Evolutionary conservation across 2,888 invertebrate genomes (phyloP), one percentile per base, ranked within the genome.

Genomic region (Coenonympha arcania): DNA sequence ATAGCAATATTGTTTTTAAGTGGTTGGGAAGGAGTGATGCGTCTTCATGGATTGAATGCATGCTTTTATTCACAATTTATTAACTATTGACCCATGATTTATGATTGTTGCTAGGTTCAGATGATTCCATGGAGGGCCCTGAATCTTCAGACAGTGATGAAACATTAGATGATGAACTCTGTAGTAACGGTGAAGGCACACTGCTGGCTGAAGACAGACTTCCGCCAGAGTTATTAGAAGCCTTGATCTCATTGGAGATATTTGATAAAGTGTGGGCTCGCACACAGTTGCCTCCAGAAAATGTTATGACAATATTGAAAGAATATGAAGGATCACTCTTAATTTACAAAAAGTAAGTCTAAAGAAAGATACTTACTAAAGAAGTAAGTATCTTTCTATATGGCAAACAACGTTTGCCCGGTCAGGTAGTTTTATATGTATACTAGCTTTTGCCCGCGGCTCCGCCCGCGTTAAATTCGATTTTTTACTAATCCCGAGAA

Each of bases 231-330:
- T 71, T 92, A 2, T 72, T 89, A 51, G 90, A 91, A 75, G 88
- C 88, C 6, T 81, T 92, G 18, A 79, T 88, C 44, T 86, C 88
- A 5, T 71, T 89, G 45, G 85, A 88, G 44, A 71, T 92, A 54
- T 86, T 91, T 57, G 79, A 88, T 13, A 91, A 90, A 78, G 87
- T 91, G 31, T 86, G 88, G 78, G 73, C 79, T 4, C 87, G 87
- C 59, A 87, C 88, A 30, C 72, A 79, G 43, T 54, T 82, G 20
- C 86, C 90, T 6, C 85, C 90, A 1, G 87, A 87, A 53, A 89
- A 88, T 73, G 88, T 89, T 0, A 60, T 77, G 57, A 71, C 87
- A 61, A 87, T 87, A 64, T 73, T 90, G 19, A 80, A 82, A 44
- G 86, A 87, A 59, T 86, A 82, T 69, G 81, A 81, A 50, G 86